These are phyloP conservation scores for Clarias fuscus DNA, from an alignment of 2,797 vertebrate genomes.

Conservation along the genomic window DNA sequence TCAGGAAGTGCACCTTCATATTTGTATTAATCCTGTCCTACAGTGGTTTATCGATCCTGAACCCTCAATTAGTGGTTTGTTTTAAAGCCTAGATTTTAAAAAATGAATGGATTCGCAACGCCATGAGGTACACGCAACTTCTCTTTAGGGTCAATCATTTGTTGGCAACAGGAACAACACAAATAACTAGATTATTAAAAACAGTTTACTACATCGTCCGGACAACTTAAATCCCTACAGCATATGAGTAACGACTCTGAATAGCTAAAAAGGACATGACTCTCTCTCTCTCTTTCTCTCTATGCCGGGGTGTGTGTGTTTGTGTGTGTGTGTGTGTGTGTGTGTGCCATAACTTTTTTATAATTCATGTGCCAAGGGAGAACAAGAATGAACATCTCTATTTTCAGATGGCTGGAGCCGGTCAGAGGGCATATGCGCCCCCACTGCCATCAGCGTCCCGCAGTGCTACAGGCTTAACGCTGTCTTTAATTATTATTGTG, in stretches of 20 bases:
- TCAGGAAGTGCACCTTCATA: neutral
- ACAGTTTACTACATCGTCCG: conserved; percentile 20
- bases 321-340: neutral
- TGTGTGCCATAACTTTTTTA: conserved; percentile 47
- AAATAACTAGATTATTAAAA: conserved; percentile 48
- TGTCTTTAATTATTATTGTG: conserved; percentile 15
- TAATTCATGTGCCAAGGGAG: conserved; percentile 58
- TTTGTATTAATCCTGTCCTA: neutral
- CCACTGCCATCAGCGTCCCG: neutral
- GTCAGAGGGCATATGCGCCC: conserved; percentile 20
- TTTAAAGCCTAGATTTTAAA: conserved; percentile 4
- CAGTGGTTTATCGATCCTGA: neutral
- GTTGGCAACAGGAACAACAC: conserved; percentile 24
- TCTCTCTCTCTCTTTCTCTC: conserved; percentile 9
- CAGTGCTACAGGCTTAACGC: neutral
- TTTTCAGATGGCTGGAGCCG: conserved; percentile 51
- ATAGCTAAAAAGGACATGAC: conserved; percentile 45
- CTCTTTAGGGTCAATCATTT: conserved; percentile 21
- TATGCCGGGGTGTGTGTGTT: neutral
- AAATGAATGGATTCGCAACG: neutral
- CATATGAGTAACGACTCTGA: conserved; percentile 43
- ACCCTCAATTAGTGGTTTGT: neutral
- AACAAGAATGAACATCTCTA: conserved; percentile 55
- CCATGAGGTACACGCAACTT: neutral
- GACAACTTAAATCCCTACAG: conserved; percentile 26